These are phyloP conservation scores for Corythornis madagascariensis DNA, from an alignment of 2,113 vertebrate species.

Conservation along the genomic window DNA sequence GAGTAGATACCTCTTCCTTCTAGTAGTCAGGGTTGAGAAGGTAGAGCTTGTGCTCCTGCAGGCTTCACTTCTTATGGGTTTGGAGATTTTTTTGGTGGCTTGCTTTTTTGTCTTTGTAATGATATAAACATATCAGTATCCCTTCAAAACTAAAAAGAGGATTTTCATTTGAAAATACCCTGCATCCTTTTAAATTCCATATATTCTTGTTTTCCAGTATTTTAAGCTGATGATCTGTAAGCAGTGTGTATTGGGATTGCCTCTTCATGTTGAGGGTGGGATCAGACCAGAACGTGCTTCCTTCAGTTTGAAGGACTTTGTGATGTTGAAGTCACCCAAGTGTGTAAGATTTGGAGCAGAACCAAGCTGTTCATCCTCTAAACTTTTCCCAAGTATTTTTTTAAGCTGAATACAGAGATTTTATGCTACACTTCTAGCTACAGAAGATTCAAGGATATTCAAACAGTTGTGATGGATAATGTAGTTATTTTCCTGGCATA, in stretches of 20 bases:
- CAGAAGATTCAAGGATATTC: neutral
- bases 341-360: neutral
- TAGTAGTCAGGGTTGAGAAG: conserved; percentile 32
- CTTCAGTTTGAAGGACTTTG: neutral
- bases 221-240: neutral
- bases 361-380: neutral
- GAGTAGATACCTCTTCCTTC: conserved; percentile 58
- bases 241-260: neutral
- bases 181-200: neutral
- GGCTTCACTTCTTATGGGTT: neutral
- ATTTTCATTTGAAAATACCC: neutral
- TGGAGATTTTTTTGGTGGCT: neutral
- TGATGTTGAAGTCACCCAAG: neutral
- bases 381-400: neutral
- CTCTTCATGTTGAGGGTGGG: neutral
- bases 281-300: neutral
- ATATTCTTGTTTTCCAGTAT: neutral
- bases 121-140: neutral
- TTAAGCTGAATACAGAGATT: neutral
- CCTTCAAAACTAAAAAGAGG: neutral
- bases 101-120: neutral
- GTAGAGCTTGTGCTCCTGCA: conserved; percentile 5
- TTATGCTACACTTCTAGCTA: neutral
- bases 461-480: neutral
- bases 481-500: neutral